A percentile compares a stretch with the other conserved stretches of the same genome.
Conservation (phyloP, 1,140 invertebrate genomes). For the Dysdera silvatica region DNA sequence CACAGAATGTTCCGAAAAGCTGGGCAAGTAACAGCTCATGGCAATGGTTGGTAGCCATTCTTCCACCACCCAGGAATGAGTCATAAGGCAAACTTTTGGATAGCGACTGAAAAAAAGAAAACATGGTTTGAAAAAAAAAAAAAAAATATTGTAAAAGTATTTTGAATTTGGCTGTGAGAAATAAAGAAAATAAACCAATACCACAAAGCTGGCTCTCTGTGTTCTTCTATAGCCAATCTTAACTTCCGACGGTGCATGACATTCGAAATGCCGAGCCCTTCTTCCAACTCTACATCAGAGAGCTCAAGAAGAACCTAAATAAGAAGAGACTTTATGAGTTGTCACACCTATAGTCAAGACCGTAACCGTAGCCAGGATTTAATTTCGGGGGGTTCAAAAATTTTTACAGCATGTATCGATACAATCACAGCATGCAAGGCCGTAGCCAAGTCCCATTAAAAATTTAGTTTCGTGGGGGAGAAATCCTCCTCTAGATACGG, state of each 20-base stretch:
- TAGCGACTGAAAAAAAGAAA: constrained; percentile 64
- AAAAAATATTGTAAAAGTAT: neutral
- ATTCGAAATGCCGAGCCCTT: constrained; percentile 78
- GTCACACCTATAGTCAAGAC: no score
- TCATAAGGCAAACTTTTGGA: constrained; percentile 72
- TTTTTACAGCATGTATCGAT: no score
- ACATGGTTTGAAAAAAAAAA: no score
- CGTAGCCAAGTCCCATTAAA: no score
- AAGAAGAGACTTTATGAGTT: no score
- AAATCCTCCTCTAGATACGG: no score
- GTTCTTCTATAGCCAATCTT: constrained; percentile 85
- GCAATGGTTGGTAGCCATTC: constrained; percentile 87
- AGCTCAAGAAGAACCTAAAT: constrained; percentile 74
- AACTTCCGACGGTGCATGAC: constrained; percentile 87
- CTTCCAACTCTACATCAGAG: constrained; percentile 84
- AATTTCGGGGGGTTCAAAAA: no score
- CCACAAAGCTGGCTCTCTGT: constrained; percentile 61
- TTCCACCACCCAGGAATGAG: constrained; percentile 82
- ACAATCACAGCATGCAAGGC: no score
- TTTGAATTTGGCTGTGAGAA: neutral
- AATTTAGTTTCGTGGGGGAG: no score
- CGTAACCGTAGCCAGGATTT: no score
- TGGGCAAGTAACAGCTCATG: constrained; percentile 76
- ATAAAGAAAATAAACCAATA: constrained; percentile 31
- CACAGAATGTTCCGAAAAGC: constrained; percentile 79